phyloP scores from a whole-genome alignment of 2,888 invertebrate species.

The Heteromyza rotundicornis region DNA sequence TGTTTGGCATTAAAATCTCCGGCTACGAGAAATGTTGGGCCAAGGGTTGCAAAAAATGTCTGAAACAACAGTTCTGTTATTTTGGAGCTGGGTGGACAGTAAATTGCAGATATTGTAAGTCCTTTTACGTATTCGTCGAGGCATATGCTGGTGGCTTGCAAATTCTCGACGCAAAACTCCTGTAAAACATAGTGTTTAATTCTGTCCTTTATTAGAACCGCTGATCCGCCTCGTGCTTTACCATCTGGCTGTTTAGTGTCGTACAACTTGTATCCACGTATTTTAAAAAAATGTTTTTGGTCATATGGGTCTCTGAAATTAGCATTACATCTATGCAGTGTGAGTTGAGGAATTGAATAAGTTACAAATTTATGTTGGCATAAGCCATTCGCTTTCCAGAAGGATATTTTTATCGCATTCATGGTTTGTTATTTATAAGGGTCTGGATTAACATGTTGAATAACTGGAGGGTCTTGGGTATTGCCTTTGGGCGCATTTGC shows the following conservation, averaged over 20 bases:
- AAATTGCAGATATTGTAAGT: not conserved
- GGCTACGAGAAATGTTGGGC: not conserved
- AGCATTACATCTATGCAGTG: not conserved
- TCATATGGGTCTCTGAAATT: not conserved
- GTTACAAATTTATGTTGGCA: not conserved
- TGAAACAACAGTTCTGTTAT: not conserved
- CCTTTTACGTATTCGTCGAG: not conserved
- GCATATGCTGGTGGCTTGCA: not conserved
- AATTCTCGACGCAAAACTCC: not conserved
- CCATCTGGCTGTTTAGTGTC: constrained; percentile 1
- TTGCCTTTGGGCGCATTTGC: too few species aligned
- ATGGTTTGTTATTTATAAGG: too few species aligned
- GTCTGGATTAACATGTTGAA: too few species aligned
- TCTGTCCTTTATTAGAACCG: not conserved
- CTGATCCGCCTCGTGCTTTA: not conserved
- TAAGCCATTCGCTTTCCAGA: constrained; percentile 1
- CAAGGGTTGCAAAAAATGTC: not conserved
- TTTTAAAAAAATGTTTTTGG: not conserved
- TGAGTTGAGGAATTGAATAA: too few species aligned
- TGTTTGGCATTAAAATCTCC: constrained; percentile 8
- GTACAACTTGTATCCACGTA: not conserved
- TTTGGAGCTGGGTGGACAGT: not conserved
- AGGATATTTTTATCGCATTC: not conserved
- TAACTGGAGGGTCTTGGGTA: too few species aligned
- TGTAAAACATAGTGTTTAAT: not conserved